Conservation (phyloP, 1,140 invertebrate species). For the Hycleus phaleratus region DNA sequence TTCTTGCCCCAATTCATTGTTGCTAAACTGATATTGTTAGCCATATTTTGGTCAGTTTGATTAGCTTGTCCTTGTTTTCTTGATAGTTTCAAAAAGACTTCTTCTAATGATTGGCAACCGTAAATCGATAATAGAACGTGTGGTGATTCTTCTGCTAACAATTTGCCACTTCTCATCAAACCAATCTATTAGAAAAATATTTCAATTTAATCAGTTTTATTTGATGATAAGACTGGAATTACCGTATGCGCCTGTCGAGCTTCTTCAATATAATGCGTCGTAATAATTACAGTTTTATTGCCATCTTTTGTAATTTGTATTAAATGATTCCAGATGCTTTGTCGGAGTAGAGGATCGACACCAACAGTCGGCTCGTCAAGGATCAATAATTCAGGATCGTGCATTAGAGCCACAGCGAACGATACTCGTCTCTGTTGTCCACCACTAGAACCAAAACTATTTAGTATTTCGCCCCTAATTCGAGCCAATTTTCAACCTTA, state of each 20-base stretch:
- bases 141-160: constrained; percentile 88
- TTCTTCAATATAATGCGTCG: constrained; percentile 74
- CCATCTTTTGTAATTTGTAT: constrained; percentile 55
- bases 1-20: constrained; percentile 73
- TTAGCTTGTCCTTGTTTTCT: constrained; percentile 43
- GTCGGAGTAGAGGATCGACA: constrained; percentile 64
- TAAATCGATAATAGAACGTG: constrained; percentile 74
- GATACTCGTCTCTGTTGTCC: constrained; percentile 88
- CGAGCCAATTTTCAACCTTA: constrained; percentile 26
- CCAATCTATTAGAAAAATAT: constrained; percentile 61
- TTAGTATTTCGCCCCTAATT: too few relatives aligned
- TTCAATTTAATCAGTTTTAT: too few relatives aligned
- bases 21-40: constrained; percentile 71
- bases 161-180: constrained; percentile 83
- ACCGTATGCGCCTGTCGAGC: constrained; percentile 65
- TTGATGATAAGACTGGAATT: constrained; percentile 27
- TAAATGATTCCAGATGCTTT: constrained; percentile 65
- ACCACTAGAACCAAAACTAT: constrained; percentile 53
- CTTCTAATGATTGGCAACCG: constrained; percentile 77
- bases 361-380: constrained; percentile 91
- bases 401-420: constrained; percentile 86
- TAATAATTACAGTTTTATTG: constrained; percentile 64
- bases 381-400: constrained; percentile 87
- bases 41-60: constrained; percentile 49
- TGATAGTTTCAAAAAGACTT: constrained; percentile 89